Evolutionary conservation across 2,797 vertebrate genomes (phyloP), one percentile per base, ranked within the genome.

Genomic region (Avahi laniger): DNA sequence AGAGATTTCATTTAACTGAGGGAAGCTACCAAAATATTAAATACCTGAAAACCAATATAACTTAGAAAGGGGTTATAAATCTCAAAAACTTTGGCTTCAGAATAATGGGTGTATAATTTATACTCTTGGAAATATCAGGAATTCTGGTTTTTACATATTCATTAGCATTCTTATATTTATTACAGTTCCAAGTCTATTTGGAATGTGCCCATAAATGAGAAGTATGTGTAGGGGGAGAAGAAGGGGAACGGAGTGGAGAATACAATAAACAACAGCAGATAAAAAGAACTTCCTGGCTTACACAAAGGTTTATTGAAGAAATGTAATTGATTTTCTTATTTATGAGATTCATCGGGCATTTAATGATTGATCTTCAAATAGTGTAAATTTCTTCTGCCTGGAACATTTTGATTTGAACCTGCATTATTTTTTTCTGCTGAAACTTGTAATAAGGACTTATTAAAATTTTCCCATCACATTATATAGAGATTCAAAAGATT

Each of bases 1-100:
- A 65, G 43, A 93, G 7, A 91, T 97, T 89, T 89, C 41, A 85
- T 82, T 93, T 65, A 81, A 88, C 10, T 57, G 82, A 15, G 30
- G 50, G 57, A 96, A 89, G 24, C 12, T 15, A 78, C 5, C 41
- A 48, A 89, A 81, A 89, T 79, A 50, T 43, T 65, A 90, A 91
- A 65, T 81, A 22, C 20, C 41, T 69, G 14, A 59, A 94, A 81
- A 88, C 3, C 35, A 83, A 35, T n/a, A 38, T 84, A 67, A 81
- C 2, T 41, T 63, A 57, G 22, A 82, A 94, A 93, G 76, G 2
- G 15, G 86, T 50, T 83, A 65, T 30, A 41, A 61, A 81, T 61
- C 46, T 67, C 12, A 76, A 80, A 80, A 35, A 15, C 8, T 2
- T 76, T 76, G 20, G 5, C 1, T 73, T 89, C 79, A 65, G 63